Conservation (phyloP, 2,113 vertebrate genomes). For the Lethenteron reissneri region DNA sequence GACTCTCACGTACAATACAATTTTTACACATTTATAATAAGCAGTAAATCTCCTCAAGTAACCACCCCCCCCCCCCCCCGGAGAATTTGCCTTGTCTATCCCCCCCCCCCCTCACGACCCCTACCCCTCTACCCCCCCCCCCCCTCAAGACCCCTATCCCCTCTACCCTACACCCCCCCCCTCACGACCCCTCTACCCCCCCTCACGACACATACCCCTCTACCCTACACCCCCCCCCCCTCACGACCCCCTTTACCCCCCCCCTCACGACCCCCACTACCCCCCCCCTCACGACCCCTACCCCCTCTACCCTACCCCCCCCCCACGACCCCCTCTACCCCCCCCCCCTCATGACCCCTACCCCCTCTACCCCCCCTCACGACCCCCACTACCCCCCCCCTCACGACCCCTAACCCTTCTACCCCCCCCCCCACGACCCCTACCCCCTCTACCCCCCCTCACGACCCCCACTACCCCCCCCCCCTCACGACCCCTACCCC, state of each 20-base stretch:
- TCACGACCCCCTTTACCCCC: not conserved
- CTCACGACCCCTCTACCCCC: not conserved
- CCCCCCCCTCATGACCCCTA: not conserved
- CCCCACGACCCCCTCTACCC: not conserved
- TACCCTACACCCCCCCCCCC: not conserved
- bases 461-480: not conserved
- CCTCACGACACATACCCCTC: not conserved
- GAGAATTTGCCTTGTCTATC: not conserved
- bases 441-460: not conserved
- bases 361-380: not conserved
- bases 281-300: not conserved
- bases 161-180: not conserved
- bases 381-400: not conserved
- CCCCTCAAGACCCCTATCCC: not conserved
- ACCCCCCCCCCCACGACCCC: not conserved
- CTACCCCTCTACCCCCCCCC: not conserved
- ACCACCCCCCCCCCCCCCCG: no score
- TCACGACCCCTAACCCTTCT: not conserved
- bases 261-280: not conserved
- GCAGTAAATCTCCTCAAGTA: no score
- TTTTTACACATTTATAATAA: no score
- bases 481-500: not conserved
- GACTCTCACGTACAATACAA: no score
- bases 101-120: not conserved
- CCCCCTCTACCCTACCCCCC: not conserved